These are phyloP conservation scores for Bradypus variegatus DNA, from an alignment of 2,797 vertebrate species.

Conservation along the genomic window DNA sequence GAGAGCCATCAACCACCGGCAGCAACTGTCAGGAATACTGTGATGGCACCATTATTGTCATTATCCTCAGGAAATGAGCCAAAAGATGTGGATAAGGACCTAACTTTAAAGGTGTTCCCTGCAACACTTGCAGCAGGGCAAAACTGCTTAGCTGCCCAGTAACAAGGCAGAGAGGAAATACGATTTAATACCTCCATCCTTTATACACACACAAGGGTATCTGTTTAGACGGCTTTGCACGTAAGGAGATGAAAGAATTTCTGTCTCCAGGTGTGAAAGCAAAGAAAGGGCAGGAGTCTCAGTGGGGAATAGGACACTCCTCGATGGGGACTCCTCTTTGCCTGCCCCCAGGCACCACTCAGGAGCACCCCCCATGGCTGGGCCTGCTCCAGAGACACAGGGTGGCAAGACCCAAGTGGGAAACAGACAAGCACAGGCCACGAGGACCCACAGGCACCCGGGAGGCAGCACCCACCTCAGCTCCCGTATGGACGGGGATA, in stretches of 20 bases:
- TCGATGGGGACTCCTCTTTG: not conserved
- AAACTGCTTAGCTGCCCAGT: not conserved
- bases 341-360: not conserved
- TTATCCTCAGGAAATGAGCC: not conserved
- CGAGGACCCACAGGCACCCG: too few species aligned
- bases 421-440: not conserved
- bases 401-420: not conserved
- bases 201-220: not conserved
- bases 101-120: not conserved
- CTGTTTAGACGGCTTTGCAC: not conserved
- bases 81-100: too few species aligned
- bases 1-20: fast-evolving
- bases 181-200: fast-evolving
- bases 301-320: not conserved
- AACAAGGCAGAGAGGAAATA: not conserved
- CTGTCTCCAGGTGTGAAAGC: not conserved
- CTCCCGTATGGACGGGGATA: not conserved
- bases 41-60: fast-evolving
- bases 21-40: fast-evolving
- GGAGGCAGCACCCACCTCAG: not conserved
- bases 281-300: not conserved
- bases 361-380: not conserved
- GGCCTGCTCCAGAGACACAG: not conserved
- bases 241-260: not conserved
- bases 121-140: not conserved